These are phyloP conservation scores for Acanthurus tractus DNA, from an alignment of 2,797 vertebrate species.

Conservation along the genomic window DNA sequence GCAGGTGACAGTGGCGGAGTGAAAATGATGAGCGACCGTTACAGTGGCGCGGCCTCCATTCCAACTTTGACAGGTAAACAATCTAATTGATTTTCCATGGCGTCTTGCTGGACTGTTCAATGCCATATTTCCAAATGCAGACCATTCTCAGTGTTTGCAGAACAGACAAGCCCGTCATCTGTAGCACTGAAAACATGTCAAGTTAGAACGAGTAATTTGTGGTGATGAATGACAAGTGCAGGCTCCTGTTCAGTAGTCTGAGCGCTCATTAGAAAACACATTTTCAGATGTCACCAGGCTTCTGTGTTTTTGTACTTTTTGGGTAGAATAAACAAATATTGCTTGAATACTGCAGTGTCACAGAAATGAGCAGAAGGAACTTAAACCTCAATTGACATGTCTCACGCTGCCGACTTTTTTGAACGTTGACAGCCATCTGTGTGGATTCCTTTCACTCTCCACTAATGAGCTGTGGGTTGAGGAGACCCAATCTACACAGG, in stretches of 20 bases:
- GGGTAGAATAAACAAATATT: constrained; percentile 85
- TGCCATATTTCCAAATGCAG: constrained; percentile 74
- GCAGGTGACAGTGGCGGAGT: constrained; percentile 77
- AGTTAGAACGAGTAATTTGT: constrained; percentile 86
- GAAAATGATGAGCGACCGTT: constrained; percentile 78
- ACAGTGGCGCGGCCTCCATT: constrained; percentile 74
- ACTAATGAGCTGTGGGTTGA: constrained; percentile 89
- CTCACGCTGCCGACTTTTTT: constrained; percentile 85
- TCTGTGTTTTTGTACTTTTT: constrained; percentile 80
- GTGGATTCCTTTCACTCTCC: constrained; percentile 88
- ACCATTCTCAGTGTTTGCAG: constrained; percentile 79
- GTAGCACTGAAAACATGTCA: constrained; percentile 84
- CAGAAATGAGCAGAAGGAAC: constrained; percentile 86
- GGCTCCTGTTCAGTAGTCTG: constrained; percentile 85
- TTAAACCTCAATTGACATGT: constrained; percentile 89
- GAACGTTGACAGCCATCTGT: constrained; percentile 90
- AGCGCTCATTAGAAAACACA: constrained; percentile 89
- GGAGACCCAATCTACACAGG: constrained; percentile 86
- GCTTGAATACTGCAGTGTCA: constrained; percentile 87
- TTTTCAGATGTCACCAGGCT: constrained; percentile 86
- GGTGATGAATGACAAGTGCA: constrained; percentile 89
- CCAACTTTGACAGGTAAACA: constrained; percentile 87
- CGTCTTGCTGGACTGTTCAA: constrained; percentile 74
- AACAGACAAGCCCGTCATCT: constrained; percentile 87
- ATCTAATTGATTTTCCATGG: constrained; percentile 86